Evolutionary conservation across 2,888 invertebrate genomes (phyloP).

Genomic region (Arctia plantaginis): DNA sequence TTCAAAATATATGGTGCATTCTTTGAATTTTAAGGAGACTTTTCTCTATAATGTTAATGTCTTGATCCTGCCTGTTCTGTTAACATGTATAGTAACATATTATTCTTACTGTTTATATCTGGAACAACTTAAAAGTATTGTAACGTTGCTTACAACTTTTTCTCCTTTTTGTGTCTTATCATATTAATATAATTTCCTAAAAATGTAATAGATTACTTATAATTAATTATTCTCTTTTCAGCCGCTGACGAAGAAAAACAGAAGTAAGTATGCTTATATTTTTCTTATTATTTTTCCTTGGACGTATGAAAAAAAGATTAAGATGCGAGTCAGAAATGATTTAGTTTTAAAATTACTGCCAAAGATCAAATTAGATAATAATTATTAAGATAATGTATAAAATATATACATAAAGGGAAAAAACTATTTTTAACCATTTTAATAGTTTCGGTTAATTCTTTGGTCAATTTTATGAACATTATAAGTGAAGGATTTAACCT

Average conservation of each 20-base stretch:
- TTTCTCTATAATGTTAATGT: neutral
- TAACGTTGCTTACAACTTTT: no score
- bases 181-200: neutral
- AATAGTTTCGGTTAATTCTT: no score
- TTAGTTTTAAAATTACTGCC: neutral
- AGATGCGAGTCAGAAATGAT: neutral
- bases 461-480: neutral
- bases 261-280: conserved; percentile 90
- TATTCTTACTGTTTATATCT: conserved; percentile 67
- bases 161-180: no score
- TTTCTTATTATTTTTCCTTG: neutral
- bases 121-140: conserved; percentile 62
- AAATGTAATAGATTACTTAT: neutral
- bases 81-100: conserved; percentile 56
- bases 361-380: neutral
- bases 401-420: no score
- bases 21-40: neutral
- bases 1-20: neutral
- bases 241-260: conserved; percentile 98
- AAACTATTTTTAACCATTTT: no score
- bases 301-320: neutral
- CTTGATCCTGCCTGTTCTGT: conserved; percentile 48
- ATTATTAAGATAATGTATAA: no score
- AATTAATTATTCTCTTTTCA: conserved; percentile 84
- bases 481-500: neutral